Base-by-base conservation (phyloP, 2,888 invertebrate genomes). In the Epirrhoe alternata region DNA sequence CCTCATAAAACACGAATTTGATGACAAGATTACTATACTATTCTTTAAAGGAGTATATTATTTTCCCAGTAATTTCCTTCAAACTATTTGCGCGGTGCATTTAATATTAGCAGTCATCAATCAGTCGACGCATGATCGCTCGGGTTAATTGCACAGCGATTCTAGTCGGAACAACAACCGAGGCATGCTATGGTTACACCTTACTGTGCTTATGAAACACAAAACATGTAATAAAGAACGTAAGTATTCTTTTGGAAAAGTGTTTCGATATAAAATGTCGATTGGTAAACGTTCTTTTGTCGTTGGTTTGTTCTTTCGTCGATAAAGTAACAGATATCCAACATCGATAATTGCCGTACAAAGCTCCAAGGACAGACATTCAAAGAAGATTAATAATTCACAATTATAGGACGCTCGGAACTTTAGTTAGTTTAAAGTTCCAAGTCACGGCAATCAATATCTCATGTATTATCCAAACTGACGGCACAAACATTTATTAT, bases 21-120 rank as follows among this genome's bases (percentile, higher is more conserved):
- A 35, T 35, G 10, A 12, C 38, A 42, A 42, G 3, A 42, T 1
- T 4, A 1, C 5, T 38, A 2, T 33, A 53, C 12, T n/a, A n/a
- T n/a, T n/a, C n/a, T n/a, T n/a, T n/a, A 33, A 47, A 47, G 5
- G 16, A 47, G 47, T 6, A 1, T 47, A 6, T 16, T 47, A 16
- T 47, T 47, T 6, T 47, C 14, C 14, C 14, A 14, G 47, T 47
- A 12, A 47, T 47, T 42, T 47, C 47, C 47, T 6, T 47, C 47
- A 47, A 42, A 42, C 12, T 42, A 51, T 66, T 69, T 64, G 60
- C 54, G 65, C 64, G 64, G 60, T 51, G 50, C 60, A 61, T 69
- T 61, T 64, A 64, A 31, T 47, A 47, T 47, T 53, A 61, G 47
- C 61, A 67, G 52, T 52, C 33, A 63, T 61, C 58, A 30, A 62